A percentile compares a stretch with the other conserved stretches of the same genome.
These are phyloP conservation scores for Oryzias celebensis DNA, from an alignment of 2,113 vertebrate genomes.

Conservation along the genomic window DNA sequence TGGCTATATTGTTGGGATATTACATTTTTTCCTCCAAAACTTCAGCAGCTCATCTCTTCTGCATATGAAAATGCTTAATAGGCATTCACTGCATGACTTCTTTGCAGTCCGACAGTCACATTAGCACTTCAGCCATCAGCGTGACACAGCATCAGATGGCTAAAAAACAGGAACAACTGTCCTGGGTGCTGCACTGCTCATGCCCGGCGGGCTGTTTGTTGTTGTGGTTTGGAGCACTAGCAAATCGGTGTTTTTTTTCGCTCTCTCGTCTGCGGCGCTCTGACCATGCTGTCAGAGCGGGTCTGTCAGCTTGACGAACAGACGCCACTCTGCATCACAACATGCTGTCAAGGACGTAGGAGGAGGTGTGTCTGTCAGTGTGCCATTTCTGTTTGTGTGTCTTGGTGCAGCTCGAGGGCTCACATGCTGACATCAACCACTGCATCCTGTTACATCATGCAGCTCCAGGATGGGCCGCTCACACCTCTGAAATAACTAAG, in stretches of 20 bases:
- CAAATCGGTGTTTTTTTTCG: constrained; percentile 50
- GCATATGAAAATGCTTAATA: neutral
- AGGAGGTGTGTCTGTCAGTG: constrained; percentile 41
- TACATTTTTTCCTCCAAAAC: neutral
- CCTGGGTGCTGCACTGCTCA: constrained; percentile 23
- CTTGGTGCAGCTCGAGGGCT: constrained; percentile 43
- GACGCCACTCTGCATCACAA: constrained; percentile 71
- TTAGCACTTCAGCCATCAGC: constrained; percentile 14
- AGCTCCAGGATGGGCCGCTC: constrained; percentile 18
- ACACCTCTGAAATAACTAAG: constrained; percentile 18
- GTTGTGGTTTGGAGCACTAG: constrained; percentile 56
- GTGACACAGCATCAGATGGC: constrained; percentile 43
- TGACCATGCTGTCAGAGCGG: constrained; percentile 62
- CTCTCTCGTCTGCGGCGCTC: constrained; percentile 48
- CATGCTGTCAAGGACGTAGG: constrained; percentile 65
- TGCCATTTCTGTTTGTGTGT: constrained; percentile 11
- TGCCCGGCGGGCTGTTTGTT: constrained; percentile 46
- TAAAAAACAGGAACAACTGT: constrained; percentile 33
- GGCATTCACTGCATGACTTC: constrained; percentile 6
- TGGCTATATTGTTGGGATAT: constrained; percentile 6
- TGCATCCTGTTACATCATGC: constrained; percentile 60
- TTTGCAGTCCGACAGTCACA: constrained; percentile 5
- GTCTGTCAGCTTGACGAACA: constrained; percentile 71
- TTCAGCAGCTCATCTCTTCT: constrained; percentile 8
- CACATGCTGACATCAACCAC: constrained; percentile 55